Evolutionary conservation across 2,888 invertebrate species (phyloP), one percentile per base, ranked within the genome.

Genomic region (Myathropa florea): DNA sequence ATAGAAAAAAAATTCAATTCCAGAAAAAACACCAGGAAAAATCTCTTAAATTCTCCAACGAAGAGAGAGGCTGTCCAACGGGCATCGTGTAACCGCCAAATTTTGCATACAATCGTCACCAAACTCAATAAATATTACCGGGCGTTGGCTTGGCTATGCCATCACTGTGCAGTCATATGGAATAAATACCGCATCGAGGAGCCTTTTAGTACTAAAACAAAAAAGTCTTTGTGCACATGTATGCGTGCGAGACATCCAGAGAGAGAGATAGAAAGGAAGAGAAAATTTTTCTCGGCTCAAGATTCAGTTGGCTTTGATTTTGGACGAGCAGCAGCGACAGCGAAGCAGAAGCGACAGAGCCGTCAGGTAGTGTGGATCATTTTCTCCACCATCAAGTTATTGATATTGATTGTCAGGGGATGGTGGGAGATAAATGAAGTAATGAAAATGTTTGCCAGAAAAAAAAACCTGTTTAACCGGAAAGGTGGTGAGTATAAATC

Each of bases 131-230:
- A 12, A 33, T 6, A 46, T 7, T 46, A 46, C 46, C 46, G 46
- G 46, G 46, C 18, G 46, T 46, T 46, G 46, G 46, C 46, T 46
- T 46, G 39, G 14, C 39, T 46, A 1, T 46, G 18, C 46, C 46
- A 3, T 4, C 18, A 18, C 46, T 46, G 46, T 46, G 46, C 46
- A 46, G 18, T 46, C 7, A 18, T 18, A 18, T 46, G 6, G n/a
- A 3, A 39, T 2, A 46, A 18, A 18, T 46, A 18, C 18, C 21
- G 23, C 57, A 14, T 4, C 30, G n/a, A 21, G 14, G 36, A 73
- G 67, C 67, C 70, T 72, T 73, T 80, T 78, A 68, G 80, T 71
- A 79, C 78, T 46, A 9, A 21, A 12, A 79, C 78, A 30, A 9
- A 21, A 12, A n/a, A 33, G 14, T 26, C n/a, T 1, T 39, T 72